Conservation (phyloP, 2,797 vertebrate species). For the Sebastes nivosus region DNA sequence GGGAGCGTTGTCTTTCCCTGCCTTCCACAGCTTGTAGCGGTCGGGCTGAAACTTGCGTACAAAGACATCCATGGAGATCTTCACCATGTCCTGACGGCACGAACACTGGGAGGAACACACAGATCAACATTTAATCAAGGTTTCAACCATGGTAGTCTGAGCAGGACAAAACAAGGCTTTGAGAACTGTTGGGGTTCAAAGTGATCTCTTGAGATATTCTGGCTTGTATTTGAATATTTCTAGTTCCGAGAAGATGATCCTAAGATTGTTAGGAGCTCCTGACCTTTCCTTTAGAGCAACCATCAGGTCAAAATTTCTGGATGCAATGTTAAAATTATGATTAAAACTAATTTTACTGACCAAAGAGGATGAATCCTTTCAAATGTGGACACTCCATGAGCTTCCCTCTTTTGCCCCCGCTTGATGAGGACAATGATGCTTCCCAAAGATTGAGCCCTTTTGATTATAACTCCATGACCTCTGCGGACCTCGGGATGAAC, state of each 20-base stretch:
- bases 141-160: not conserved
- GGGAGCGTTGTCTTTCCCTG: conserved; percentile 88
- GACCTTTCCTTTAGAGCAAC: not conserved
- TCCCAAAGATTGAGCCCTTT: too few species aligned
- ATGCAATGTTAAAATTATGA: not conserved
- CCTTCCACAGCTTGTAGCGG: conserved; percentile 95
- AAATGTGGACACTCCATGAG: not conserved
- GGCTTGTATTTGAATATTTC: not conserved
- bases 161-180: not conserved
- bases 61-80: conserved; percentile 98
- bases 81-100: conserved; percentile 97
- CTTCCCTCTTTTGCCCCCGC: not conserved
- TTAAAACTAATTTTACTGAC: not conserved
- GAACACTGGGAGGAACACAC: conserved; percentile 85
- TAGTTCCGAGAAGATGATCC: not conserved
- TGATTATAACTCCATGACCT: not conserved
- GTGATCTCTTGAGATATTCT: not conserved
- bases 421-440: not conserved
- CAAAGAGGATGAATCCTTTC: not conserved
- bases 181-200: not conserved
- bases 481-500: not conserved
- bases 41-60: conserved; percentile 96
- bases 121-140: not conserved
- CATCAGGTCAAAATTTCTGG: not conserved
- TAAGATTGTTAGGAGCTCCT: not conserved